Evolutionary conservation across 2,888 invertebrate genomes (phyloP).

Genomic region (Apamea monoglypha): DNA sequence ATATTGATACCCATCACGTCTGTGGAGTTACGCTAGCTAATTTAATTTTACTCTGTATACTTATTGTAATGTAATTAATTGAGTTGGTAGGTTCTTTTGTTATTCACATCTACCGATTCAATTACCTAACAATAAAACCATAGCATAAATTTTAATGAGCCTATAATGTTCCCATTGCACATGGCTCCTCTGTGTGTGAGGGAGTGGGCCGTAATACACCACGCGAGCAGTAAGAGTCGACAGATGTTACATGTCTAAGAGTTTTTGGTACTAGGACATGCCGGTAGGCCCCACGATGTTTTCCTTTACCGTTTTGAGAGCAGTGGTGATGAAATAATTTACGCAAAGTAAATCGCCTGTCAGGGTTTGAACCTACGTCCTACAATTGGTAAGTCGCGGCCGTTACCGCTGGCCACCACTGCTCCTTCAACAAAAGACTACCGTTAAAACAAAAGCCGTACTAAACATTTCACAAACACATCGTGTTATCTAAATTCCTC

Average conservation of each 20-base stretch:
- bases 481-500: constrained; percentile 21
- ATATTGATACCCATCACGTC: neutral
- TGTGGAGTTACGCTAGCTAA: neutral
- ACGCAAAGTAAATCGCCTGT: neutral
- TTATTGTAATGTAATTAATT: neutral
- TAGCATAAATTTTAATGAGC: neutral
- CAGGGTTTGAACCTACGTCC: neutral
- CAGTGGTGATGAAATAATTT: neutral
- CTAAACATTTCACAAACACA: constrained; percentile 33
- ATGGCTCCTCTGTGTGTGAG: neutral
- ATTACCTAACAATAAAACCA: neutral
- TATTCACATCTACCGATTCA: neutral
- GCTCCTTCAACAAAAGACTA: neutral
- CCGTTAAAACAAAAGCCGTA: constrained; percentile 5
- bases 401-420: neutral
- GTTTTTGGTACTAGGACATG: too few species aligned
- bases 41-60: neutral
- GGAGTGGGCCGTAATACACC: neutral
- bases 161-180: neutral
- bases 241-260: neutral
- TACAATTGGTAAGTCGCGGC: neutral
- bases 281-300: too few species aligned
- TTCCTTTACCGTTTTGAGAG: neutral
- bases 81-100: neutral
- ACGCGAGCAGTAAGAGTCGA: neutral